Base-by-base conservation (phyloP, 2,113 vertebrate species). In the Kobus ellipsiprymnus region DNA sequence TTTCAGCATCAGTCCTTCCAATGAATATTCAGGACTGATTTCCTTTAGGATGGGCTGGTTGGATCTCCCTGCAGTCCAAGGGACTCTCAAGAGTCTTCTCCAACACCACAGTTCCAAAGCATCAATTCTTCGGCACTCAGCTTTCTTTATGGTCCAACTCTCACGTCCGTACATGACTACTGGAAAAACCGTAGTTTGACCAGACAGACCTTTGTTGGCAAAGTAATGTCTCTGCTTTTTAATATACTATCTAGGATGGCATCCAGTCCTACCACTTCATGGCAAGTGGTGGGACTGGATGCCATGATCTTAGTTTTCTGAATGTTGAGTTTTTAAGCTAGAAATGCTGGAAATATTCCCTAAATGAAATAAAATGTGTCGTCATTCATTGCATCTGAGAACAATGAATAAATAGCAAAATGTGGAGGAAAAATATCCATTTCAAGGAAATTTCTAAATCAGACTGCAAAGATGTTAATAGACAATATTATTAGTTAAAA, bases 91-190 rank as follows among this genome's bases (percentile, higher is more conserved):
- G n/a, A 71, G 67, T 71, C 67, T 36, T 23, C 67, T 6, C 1
- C 67, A 71, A 36, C 2, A 36, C n/a, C n/a, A 23, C n/a, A 71
- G 9, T 40, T 71, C 67, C 36, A 71, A 40, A 71, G 5, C 4
- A 40, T 40, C n/a, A 71, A 1, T 71, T 40, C n/a, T 71, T 71
- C 2, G 0, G n/a, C 0, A 0, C 67, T 71, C n/a, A 2, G 67
- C 19, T 40, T 40, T 71, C n/a, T 71, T 71, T 71, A 23, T 40
- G 9, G 67, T 23, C n/a, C 4, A 71, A 23, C 19, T 71, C n/a
- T 71, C 67, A 71, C 67, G 40, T 36, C 67, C 67, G 23, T 40
- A 71, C n/a, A 6, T 23, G 67, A 71, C n/a, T 36, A 71, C 10
- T 40, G 67, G 67, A 71, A 40, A 71, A 71, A 71, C n/a, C 0